Percentiles rank a stretch among this genome's conserved stretches.
phyloP scores from a whole-genome alignment of 2,113 vertebrate genomes.

The Mormyrus lacerda region DNA sequence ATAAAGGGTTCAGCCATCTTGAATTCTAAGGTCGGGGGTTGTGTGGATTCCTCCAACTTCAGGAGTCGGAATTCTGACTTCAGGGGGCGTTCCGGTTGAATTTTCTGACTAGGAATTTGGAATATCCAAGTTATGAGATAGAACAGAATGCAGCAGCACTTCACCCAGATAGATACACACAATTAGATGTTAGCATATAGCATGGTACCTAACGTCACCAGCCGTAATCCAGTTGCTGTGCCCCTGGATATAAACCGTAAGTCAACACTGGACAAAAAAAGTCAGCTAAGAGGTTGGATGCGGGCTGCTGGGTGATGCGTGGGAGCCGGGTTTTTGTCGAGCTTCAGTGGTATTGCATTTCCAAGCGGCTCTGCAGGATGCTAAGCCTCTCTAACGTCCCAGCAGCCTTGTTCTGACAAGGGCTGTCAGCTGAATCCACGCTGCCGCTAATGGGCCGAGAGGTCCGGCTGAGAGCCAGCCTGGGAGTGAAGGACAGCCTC shows the following conservation, averaged over 20 bases:
- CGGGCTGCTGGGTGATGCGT: background rate
- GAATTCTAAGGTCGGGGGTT: too few species aligned
- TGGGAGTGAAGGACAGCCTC: background rate
- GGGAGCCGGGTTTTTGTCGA: background rate
- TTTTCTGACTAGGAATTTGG: too few species aligned
- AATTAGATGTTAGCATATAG: background rate
- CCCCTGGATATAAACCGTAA: background rate
- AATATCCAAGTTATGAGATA: too few species aligned
- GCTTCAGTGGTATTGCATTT: background rate
- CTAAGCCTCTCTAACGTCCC: background rate
- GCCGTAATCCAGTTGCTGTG: background rate
- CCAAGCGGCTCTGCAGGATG: background rate
- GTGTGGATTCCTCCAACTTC: too few species aligned
- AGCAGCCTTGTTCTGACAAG: constrained; percentile 3
- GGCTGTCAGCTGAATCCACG: background rate
- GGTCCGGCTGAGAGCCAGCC: background rate
- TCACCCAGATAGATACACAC: too few species aligned
- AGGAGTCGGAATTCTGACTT: too few species aligned
- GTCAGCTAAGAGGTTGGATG: background rate
- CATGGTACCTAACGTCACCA: background rate
- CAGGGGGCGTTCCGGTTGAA: too few species aligned
- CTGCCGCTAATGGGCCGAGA: background rate
- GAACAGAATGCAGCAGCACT: background rate
- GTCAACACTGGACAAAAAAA: background rate
- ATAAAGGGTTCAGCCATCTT: too few species aligned